Evolutionary conservation across 2,113 vertebrate species (phyloP), one percentile per base, ranked within the genome.

Genomic region (Sorex araneus): DNA sequence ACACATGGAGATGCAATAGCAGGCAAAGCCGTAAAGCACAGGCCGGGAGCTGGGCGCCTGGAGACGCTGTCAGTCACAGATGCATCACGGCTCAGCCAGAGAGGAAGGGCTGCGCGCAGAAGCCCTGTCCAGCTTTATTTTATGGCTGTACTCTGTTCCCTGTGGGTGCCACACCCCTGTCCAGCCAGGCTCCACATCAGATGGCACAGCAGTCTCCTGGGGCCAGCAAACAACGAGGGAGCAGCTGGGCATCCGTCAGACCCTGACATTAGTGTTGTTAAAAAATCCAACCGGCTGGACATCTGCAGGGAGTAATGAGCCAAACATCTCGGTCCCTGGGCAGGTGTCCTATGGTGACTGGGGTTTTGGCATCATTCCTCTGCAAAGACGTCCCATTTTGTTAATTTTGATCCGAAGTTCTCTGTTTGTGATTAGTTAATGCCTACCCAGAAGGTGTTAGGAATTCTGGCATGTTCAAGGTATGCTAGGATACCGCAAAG

Each of bases 41-140:
- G 75, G 84, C 13, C 19, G 82, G 81, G 84, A 84, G 36, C 63
- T 36, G 87, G 47, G 45, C 89, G 90, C 40, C 71, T 76, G 74
- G 23, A 32, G 66, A 80, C 67, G 57, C 91, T 96, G 76, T 95
- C 94, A 94, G 50, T 95, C 91, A 97, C 94, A 79, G 84, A 85
- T 87, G 50, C 34, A 82, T 78, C 81, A 84, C 70, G 71, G 3
- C 28, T 76, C 81, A 75, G 84, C 64, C 32, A 50, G 57, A 54
- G 86, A 78, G 79, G 81, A 87, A 84, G 75, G 54, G 81, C 87
- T 86, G 8, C 87, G 19, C n/a, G 10, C 28, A 85, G 80, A 73
- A 87, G 21, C 5, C 2, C 70, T 91, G 47, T 96, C 87, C 64
- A 75, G 8, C 94, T 95, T 89, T 93, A 77, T 40, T 94, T 96